phyloP scores from a whole-genome alignment of 1,140 invertebrate genomes.

The Bombus picipes region DNA sequence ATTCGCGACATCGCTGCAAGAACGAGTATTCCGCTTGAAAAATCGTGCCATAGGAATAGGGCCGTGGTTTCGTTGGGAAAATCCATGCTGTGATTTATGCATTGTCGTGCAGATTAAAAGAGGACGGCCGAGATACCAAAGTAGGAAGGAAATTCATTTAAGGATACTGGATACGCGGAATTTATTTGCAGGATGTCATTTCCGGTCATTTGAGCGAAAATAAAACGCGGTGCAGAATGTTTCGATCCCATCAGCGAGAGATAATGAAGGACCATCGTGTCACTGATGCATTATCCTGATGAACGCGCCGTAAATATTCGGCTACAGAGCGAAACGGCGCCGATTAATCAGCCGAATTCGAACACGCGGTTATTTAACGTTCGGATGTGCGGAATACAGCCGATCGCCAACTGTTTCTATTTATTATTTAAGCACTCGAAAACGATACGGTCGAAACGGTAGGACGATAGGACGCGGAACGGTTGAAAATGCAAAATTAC shows the following conservation, averaged over 20 bases:
- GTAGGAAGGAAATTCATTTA: neutral
- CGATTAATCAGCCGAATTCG: conserved; percentile 48
- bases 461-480: neutral
- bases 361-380: conserved; percentile 47
- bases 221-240: conserved; percentile 7
- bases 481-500: neutral
- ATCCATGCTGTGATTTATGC: neutral
- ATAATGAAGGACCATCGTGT: conserved; percentile 37
- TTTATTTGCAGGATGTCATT: neutral
- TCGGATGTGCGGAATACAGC: neutral
- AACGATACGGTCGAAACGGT: neutral
- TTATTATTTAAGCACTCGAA: conserved; percentile 48
- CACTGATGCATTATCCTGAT: conserved; percentile 45
- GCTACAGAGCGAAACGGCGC: conserved; percentile 9
- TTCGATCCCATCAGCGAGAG: conserved; percentile 17
- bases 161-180: neutral
- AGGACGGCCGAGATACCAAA: neutral
- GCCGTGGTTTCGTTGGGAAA: neutral
- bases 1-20: conserved; percentile 6
- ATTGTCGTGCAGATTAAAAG: neutral
- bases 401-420: conserved; percentile 15
- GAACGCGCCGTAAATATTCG: conserved; percentile 47
- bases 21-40: neutral
- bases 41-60: neutral
- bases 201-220: neutral